Evolutionary conservation across 2,113 vertebrate genomes (phyloP).

Genomic region (Cyanoramphus novaezelandiae): DNA sequence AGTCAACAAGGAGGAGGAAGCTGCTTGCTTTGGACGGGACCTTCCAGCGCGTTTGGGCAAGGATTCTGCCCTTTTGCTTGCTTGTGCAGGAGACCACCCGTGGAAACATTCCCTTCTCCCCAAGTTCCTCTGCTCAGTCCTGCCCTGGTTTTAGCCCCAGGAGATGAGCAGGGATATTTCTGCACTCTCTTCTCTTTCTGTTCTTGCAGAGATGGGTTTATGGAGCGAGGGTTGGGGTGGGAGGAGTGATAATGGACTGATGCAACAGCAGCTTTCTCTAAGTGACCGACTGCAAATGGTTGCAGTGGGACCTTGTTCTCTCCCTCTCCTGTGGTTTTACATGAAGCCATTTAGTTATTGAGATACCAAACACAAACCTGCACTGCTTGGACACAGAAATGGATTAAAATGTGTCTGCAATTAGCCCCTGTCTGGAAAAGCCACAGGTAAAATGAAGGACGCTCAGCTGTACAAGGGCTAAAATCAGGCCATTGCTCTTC

Average conservation of each 20-base stretch:
- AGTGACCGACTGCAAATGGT: accelerated
- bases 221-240: accelerated
- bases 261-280: background rate
- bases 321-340: accelerated
- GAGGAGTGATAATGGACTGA: accelerated
- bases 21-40: accelerated
- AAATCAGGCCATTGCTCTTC: background rate
- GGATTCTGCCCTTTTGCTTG: background rate
- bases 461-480: background rate
- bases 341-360: background rate
- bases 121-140: background rate
- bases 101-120: background rate
- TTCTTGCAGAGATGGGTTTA: accelerated
- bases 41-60: accelerated
- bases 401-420: background rate
- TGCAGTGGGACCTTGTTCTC: background rate
- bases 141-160: background rate
- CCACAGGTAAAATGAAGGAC: accelerated
- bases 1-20: background rate
- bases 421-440: background rate
- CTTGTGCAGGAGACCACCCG: background rate
- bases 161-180: background rate
- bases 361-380: background rate
- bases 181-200: background rate
- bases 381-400: accelerated